Evolutionary conservation across 2,797 vertebrate species (phyloP), one percentile per base, ranked within the genome.

Genomic region (Myripristis jacobus): DNA sequence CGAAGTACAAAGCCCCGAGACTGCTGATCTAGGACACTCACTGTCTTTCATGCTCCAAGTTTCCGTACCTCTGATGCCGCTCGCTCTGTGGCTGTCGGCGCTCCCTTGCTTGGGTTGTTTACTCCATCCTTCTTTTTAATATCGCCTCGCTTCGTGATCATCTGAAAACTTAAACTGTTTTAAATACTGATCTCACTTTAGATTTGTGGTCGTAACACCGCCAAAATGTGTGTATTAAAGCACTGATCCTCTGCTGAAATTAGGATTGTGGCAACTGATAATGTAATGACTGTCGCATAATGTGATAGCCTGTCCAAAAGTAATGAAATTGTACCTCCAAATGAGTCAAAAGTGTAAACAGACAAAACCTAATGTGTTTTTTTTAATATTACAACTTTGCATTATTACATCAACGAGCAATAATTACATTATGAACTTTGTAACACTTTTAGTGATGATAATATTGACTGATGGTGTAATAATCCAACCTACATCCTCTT

Each of bases 21-120:
- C 29, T 64, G 58, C 51, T 66, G 63, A 81, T 75, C 70, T 78
- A 83, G 85, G 76, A 78, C 82, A 80, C 77, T 64, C 29, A 9
- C 47, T 67, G 67, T 63, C 60, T 81, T 75, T 79, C 44, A 69
- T 60, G 67, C 7, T 19, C 55, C 75, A 69, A 66, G 25, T 54
- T 77, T 70, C 75, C 67, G 41, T 51, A 78, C 44, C 70, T 89
- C 79, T 80, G 85, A 88, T 88, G 73, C 68, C 43, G 67, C 59
- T 41, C 69, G 64, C 66, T 78, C 63, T 25, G 48, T 38, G 70
- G 63, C 75, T 79, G 75, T 83, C 81, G 80, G 52, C 15, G 2
- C 77, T 76, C 52, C 51, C 34, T 57, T 52, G 75, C 83, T 82
- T 62, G 57, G 57, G 73, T 84, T 84, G 72, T 83, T 89, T 80